Base-by-base conservation (phyloP, 1,140 invertebrate species). In the Eriocheir sinensis region DNA sequence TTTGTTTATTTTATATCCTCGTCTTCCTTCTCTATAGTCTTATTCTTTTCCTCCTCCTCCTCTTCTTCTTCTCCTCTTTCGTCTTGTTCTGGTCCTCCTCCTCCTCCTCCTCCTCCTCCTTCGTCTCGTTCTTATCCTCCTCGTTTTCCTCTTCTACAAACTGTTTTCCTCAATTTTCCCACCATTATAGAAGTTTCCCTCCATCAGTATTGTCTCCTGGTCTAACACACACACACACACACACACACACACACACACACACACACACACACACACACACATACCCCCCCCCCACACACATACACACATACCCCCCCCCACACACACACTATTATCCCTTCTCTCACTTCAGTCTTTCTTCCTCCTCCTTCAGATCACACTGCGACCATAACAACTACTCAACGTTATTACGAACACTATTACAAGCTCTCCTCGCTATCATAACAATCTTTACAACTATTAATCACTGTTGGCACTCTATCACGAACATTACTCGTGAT, bases 141-240 rank as follows among this genome's bases (percentile, higher is more conserved):
- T 72, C 8, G 0, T 72, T 21, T 0, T 72, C 60, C 12, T 72
- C 60, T 27, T 72, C 60, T 72, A n/a, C 60, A 72, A 72, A 72
- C 60, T 72, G 60, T 72, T 72, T 72, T 72, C 60, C 21, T 72
- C 60, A n/a, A n/a, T 4, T 21, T 72, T 72, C 60, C 60, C 60
- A 72, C 60, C 60, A 72, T 72, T 72, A 72, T 72, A n/a, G 60
- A n/a, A 72, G 60, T 72, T 72, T n/a, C 60, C 60, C 60, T 72
- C 60, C 21, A n/a, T 21, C 60, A 72, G 17, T 72, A n/a, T n/a
- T 21, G 60, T 72, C 60, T 72, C 27, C 60, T 72, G 60, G 27
- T 27, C 21, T 27, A 21, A 72, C 60, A 72, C 60, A 72, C 60
- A 72, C 60, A 72, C 60, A 72, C 60, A 72, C 60, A 72, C 60